Evolutionary conservation across 2,888 invertebrate genomes (phyloP).

Genomic region (Oxytorus armatus): DNA sequence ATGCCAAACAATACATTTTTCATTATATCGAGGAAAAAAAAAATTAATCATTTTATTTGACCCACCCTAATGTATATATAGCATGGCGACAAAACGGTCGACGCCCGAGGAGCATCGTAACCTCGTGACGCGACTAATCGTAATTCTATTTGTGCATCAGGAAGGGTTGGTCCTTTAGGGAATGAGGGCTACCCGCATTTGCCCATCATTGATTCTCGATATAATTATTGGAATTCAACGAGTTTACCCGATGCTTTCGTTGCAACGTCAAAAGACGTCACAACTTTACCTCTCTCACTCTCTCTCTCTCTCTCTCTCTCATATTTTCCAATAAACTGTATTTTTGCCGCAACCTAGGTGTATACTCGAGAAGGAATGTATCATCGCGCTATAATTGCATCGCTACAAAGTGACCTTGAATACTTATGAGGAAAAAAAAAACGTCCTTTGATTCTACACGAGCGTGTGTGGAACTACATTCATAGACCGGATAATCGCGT

Average conservation of each 20-base stretch:
- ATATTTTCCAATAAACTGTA: slow-evolving; percentile 26
- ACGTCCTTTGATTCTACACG: background rate
- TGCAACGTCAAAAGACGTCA: slow-evolving; percentile 45
- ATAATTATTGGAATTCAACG: slow-evolving; percentile 60
- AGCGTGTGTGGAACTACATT: slow-evolving; percentile 14
- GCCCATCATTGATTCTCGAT: slow-evolving; percentile 67
- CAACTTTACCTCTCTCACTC: slow-evolving; percentile 9
- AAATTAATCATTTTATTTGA: no score
- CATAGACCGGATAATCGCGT: slow-evolving; percentile 21
- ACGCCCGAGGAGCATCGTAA: slow-evolving; percentile 52
- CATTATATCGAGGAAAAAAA: no score
- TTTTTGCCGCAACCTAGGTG: slow-evolving; percentile 17
- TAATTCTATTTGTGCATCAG: slow-evolving; percentile 76
- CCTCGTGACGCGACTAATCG: slow-evolving; percentile 74
- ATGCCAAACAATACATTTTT: no score
- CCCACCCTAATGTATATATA: no score
- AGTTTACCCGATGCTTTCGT: slow-evolving; percentile 30
- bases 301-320: slow-evolving; percentile 1
- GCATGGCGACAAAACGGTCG: slow-evolving; percentile 2
- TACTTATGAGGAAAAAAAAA: slow-evolving; percentile 15
- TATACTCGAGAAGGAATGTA: slow-evolving; percentile 26
- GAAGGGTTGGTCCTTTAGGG: slow-evolving; percentile 24
- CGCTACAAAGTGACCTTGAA: slow-evolving; percentile 54
- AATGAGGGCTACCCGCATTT: slow-evolving; percentile 9
- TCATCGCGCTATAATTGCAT: slow-evolving; percentile 31